Evolutionary conservation across 2,113 vertebrate genomes (phyloP), one percentile per base, ranked within the genome.

Genomic region (Pardalotus punctatus): DNA sequence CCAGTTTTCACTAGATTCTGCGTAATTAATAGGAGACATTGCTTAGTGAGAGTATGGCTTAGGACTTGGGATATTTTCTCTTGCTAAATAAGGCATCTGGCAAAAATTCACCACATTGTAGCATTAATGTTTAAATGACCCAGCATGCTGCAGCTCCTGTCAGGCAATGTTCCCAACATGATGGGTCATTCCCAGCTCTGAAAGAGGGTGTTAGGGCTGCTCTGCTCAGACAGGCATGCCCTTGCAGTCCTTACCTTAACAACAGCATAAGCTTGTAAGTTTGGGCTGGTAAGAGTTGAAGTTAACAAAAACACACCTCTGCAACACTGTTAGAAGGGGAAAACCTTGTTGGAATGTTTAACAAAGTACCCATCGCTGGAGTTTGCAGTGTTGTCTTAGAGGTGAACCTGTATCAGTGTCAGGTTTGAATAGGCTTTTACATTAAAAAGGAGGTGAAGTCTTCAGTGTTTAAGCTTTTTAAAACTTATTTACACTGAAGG

Each of bases 391-490:
- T 20, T 84, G 33, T 45, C 27, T 80, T 81, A 42, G 57, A 74
- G 33, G n/a, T 60, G 23, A 51, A 47, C n/a, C 22, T 62, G 12
- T 90, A 25, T 57, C 57, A 56, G 31, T 50, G n/a, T 42, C 23
- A 50, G 28, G 13, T 85, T 94, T 88, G 31, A 71, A 40, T n/a
- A 56, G 54, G 13, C 35, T 66, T 92, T 81, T 86, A 61, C 27
- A n/a, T 77, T 77, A 77, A 78, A 81, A 94, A 85, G 3, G 3
- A 82, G 28, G 11, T 58, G n/a, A 91, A 71, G 29, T 43, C 51
- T 71, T 87, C 36, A 42, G 66, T 61, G 62, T 80, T 88, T 23
- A 57, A 54, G n/a, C 50, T 79, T 95, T 96, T 78, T 5, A 69
- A 80, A 90, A 88, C 28, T 76, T 58, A 66, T 18, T 83, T 93